A percentile compares a stretch with the other conserved stretches of the same genome.
These are phyloP conservation scores for rat (Rattus norvegicus) DNA, from an alignment of 2,113 vertebrate genomes.

Conservation along the genomic window DNA sequence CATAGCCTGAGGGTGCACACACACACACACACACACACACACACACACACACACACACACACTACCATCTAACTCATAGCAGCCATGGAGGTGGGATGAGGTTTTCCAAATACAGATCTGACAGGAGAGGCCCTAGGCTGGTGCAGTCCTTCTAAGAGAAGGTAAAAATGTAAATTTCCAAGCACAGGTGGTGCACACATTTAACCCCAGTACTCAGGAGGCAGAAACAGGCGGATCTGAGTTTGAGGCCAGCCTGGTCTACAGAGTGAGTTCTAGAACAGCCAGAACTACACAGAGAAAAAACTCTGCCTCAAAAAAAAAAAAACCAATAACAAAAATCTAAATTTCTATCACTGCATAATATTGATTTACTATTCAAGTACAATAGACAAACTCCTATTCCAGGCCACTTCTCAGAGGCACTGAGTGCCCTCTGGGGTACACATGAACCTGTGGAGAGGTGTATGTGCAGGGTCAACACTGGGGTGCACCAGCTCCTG, in stretches of 20 bases:
- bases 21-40: too few relatives aligned
- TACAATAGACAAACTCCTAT: not conserved
- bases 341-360: not conserved
- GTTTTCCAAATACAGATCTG: not conserved
- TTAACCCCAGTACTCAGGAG: not conserved
- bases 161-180: not conserved
- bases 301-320: not conserved
- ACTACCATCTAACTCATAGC: not conserved
- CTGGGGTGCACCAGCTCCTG: not conserved
- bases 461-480: not conserved
- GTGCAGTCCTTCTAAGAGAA: constrained; percentile 27
- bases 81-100: not conserved
- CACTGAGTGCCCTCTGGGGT: not conserved
- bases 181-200: not conserved
- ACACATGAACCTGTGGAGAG: too few relatives aligned
- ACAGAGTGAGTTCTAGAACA: not conserved
- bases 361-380: not conserved
- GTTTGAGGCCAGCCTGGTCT: not conserved
- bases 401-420: not conserved
- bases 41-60: not conserved
- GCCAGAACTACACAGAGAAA: not conserved
- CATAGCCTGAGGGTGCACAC: not conserved
- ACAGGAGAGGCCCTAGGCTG: not conserved
- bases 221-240: not conserved
- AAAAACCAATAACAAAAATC: not conserved